Evolutionary conservation across 2,113 vertebrate species (phyloP).

Genomic region (human): DNA sequence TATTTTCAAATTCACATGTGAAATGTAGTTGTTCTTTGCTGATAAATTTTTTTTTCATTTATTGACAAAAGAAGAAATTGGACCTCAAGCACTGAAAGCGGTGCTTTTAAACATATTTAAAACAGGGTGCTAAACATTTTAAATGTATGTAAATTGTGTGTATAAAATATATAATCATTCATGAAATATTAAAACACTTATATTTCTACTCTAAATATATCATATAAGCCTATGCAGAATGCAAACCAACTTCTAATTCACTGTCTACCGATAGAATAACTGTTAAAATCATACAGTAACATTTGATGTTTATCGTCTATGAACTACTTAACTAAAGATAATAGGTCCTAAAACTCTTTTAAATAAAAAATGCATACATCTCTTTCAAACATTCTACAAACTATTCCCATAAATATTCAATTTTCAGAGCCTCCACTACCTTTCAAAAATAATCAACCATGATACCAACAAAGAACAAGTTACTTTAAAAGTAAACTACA

Average conservation of each 20-base stretch:
- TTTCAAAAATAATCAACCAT: background rate
- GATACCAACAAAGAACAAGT: background rate
- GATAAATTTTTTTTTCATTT: no score
- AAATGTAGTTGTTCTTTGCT: background rate
- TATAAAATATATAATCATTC: background rate
- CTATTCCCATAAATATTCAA: background rate
- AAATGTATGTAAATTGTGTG: background rate
- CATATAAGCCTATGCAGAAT: background rate
- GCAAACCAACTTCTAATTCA: background rate
- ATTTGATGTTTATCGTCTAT: background rate
- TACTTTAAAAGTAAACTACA: background rate
- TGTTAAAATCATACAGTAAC: background rate
- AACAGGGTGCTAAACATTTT: background rate
- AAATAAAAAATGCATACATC: background rate
- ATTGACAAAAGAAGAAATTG: no score
- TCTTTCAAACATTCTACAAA: background rate
- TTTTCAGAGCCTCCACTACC: conserved; percentile 7
- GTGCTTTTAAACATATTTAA: no score
- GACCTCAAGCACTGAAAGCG: no score
- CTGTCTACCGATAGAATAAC: background rate
- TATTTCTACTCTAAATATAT: background rate
- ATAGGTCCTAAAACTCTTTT: background rate
- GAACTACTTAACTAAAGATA: background rate
- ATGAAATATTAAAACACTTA: background rate
- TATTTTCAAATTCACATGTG: background rate